Evolutionary conservation across 2,888 invertebrate genomes (phyloP).

Genomic region (Zelleria hepariella): DNA sequence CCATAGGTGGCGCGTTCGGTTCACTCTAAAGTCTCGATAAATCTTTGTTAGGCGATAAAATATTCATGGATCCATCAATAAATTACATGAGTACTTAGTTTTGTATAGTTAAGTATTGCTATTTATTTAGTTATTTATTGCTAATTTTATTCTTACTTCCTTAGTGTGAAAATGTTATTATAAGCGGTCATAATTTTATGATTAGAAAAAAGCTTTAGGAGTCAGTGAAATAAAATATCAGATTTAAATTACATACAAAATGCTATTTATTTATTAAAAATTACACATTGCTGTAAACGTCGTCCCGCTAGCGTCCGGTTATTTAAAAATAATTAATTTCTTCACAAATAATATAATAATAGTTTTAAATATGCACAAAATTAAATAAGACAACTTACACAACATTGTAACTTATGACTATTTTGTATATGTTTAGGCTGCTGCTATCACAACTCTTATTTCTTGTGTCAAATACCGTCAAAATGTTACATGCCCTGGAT

Average conservation of each 20-base stretch:
- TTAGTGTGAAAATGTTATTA: too few relatives aligned
- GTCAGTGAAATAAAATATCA: not conserved
- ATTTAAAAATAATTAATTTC: slow-evolving; percentile 12
- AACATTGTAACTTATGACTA: slow-evolving; percentile 1
- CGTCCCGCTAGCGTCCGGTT: slow-evolving; percentile 17
- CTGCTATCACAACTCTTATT: slow-evolving; percentile 3
- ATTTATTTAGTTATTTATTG: too few relatives aligned
- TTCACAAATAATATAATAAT: slow-evolving; percentile 24
- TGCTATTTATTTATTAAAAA: slow-evolving; percentile 42
- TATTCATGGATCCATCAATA: too few relatives aligned
- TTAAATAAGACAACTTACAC: not conserved
- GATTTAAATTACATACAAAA: slow-evolving; percentile 24
- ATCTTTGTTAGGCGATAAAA: too few relatives aligned
- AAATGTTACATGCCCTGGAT: too few relatives aligned
- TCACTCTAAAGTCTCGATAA: too few relatives aligned
- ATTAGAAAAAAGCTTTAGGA: too few relatives aligned
- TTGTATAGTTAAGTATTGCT: too few relatives aligned
- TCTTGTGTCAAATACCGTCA: not conserved
- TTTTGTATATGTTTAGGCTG: slow-evolving; percentile 1
- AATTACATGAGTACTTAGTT: too few relatives aligned
- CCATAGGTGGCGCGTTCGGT: too few relatives aligned
- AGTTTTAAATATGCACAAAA: slow-evolving; percentile 13
- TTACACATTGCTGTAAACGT: slow-evolving; percentile 30
- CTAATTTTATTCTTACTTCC: too few relatives aligned
- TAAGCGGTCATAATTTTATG: too few relatives aligned